These are phyloP conservation scores for Leptestheria dahalacensis DNA, from an alignment of 1,140 invertebrate genomes.

Conservation along the genomic window DNA sequence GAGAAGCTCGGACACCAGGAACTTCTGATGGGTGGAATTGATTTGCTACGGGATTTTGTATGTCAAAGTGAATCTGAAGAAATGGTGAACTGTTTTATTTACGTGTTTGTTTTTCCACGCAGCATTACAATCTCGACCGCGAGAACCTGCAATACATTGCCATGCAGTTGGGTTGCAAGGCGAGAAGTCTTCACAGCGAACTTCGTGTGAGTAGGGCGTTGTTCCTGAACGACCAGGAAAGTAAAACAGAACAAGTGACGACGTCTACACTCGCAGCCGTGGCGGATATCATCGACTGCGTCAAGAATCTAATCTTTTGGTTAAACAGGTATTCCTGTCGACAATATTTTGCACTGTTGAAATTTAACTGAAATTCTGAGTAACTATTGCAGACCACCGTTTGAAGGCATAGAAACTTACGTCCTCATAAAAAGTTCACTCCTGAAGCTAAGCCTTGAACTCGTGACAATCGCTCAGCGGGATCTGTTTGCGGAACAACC, in stretches of 20 bases:
- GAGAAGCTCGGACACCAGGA: conserved; percentile 81
- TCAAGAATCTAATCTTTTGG: conserved; percentile 80
- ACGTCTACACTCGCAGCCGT: conserved; percentile 68
- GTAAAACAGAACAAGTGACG: conserved; percentile 41
- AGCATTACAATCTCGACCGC: conserved; percentile 77
- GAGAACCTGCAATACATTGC: conserved; percentile 81
- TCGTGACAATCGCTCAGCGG: conserved; percentile 69
- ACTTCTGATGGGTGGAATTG: conserved; percentile 75
- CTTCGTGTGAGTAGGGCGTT: conserved; percentile 32
- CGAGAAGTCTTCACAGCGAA: conserved; percentile 60
- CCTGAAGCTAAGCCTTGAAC: conserved; percentile 60
- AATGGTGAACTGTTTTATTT: conserved; percentile 6
- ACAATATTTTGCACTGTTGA: neutral
- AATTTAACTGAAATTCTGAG: conserved; percentile 17
- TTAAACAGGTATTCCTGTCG: conserved; percentile 45
- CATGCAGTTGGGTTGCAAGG: conserved; percentile 63
- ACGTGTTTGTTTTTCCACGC: conserved; percentile 26
- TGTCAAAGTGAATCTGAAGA: conserved; percentile 28
- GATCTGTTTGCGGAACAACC: conserved; percentile 72
- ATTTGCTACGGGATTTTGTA: conserved; percentile 73
- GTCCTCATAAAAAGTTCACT: conserved; percentile 48
- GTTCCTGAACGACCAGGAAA: conserved; percentile 34
- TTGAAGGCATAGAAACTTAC: conserved; percentile 50
- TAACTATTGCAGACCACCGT: conserved; percentile 47
- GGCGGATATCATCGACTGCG: conserved; percentile 57